Evolutionary conservation across 2,888 invertebrate genomes (phyloP).

Genomic region (Disparrhopalites patrizii): DNA sequence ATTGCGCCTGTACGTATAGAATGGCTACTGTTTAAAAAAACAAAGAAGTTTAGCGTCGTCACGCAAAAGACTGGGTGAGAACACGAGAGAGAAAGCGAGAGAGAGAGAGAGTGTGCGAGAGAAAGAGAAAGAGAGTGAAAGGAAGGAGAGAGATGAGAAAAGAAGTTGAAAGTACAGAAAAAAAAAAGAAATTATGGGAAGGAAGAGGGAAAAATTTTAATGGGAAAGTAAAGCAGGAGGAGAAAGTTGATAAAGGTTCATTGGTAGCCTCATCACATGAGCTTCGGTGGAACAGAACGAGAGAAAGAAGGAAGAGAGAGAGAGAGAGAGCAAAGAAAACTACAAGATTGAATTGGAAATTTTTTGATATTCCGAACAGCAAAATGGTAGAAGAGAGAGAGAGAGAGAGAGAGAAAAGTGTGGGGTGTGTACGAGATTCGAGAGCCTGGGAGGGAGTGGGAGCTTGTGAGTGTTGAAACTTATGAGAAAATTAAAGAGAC

Average conservation of each 20-base stretch:
- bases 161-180: too few species aligned
- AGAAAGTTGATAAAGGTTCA: too few species aligned
- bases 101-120: slow-evolving; percentile 4
- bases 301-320: too few species aligned
- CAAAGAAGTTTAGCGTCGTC: too few species aligned
- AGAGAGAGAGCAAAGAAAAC: background rate
- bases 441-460: background rate
- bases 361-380: background rate
- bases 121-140: background rate
- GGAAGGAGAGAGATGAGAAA: too few species aligned
- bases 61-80: background rate
- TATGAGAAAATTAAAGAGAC: slow-evolving; percentile 28
- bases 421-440: too few species aligned
- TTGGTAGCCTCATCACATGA: too few species aligned
- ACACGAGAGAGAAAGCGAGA: slow-evolving; percentile 2
- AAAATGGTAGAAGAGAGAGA: background rate
- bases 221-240: too few species aligned
- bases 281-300: too few species aligned
- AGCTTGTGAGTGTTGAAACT: background rate
- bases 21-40: background rate
- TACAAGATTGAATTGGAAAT: background rate
- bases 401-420: background rate
- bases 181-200: too few species aligned
- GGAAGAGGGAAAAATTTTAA: too few species aligned
- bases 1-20: background rate